These are phyloP conservation scores for Heterotilapia buettikoferi DNA, from an alignment of 2,113 vertebrate species.

Conservation along the genomic window DNA sequence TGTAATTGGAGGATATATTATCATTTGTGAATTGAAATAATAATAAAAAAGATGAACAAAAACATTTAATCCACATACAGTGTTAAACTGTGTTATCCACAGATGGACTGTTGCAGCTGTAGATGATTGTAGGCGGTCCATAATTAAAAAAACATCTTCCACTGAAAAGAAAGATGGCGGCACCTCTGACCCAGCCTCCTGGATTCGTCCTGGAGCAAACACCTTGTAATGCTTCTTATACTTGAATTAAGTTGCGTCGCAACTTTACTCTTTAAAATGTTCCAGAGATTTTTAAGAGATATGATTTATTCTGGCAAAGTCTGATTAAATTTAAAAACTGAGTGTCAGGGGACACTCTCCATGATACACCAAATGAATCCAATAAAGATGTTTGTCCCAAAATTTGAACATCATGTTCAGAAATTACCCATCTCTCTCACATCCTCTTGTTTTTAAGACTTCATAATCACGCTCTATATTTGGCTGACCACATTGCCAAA, in stretches of 20 bases:
- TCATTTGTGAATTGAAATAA: accelerated
- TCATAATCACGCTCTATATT: neutral
- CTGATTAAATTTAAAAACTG: neutral
- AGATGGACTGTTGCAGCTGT: accelerated
- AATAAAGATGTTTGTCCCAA: neutral
- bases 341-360: neutral
- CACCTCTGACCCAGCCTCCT: neutral
- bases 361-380: neutral
- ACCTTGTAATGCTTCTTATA: neutral
- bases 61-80: neutral
- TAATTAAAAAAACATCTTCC: neutral
- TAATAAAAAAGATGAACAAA: neutral
- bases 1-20: neutral
- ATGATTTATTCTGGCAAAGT: accelerated
- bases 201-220: neutral
- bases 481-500: neutral
- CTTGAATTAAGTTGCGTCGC: neutral
- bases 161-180: neutral
- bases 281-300: neutral
- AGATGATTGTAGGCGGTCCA: neutral
- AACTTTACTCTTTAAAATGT: neutral
- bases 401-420: neutral
- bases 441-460: neutral
- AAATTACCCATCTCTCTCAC: neutral
- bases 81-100: neutral